Conservation (phyloP, 2,888 invertebrate genomes). For the Cephus pulcher region DNA sequence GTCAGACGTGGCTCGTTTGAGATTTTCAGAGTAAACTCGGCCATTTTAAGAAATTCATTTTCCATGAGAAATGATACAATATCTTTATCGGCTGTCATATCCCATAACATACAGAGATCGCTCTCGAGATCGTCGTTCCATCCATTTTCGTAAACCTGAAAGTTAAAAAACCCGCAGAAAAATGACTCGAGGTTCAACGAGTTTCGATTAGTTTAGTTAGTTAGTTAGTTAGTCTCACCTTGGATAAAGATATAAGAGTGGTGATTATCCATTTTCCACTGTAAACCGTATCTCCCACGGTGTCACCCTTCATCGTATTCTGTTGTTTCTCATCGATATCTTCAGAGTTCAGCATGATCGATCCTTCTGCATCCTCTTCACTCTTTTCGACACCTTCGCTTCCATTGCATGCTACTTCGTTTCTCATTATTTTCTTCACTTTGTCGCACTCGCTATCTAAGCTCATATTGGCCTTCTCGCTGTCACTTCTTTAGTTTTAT, state of each 20-base stretch:
- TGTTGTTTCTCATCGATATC: constrained; percentile 63
- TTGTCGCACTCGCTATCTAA: neutral
- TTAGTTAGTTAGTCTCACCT: constrained; percentile 36
- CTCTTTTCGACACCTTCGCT: neutral
- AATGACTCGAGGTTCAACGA: neutral
- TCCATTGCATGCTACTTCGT: too few relatives aligned
- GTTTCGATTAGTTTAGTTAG: too few relatives aligned
- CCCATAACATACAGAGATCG: constrained; percentile 84
- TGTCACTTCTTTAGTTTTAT: too few relatives aligned
- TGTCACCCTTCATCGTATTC: constrained; percentile 76
- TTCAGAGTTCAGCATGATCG: constrained; percentile 39
- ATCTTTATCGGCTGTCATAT: constrained; percentile 85
- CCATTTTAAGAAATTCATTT: constrained; percentile 76
- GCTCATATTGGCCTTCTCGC: neutral
- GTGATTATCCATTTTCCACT: constrained; percentile 69
- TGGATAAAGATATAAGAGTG: constrained; percentile 50
- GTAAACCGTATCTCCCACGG: constrained; percentile 83
- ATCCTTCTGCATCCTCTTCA: neutral
- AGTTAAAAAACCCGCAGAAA: neutral
- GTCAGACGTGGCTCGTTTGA: constrained; percentile 75
- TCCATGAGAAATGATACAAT: constrained; percentile 78
- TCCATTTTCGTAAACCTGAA: constrained; percentile 67
- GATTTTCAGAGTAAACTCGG: constrained; percentile 70
- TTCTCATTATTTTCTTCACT: neutral
- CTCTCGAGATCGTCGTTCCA: constrained; percentile 76